These are phyloP conservation scores for Caenorhabditis sinica DNA, from an alignment of 2,888 invertebrate species.

Conservation along the genomic window DNA sequence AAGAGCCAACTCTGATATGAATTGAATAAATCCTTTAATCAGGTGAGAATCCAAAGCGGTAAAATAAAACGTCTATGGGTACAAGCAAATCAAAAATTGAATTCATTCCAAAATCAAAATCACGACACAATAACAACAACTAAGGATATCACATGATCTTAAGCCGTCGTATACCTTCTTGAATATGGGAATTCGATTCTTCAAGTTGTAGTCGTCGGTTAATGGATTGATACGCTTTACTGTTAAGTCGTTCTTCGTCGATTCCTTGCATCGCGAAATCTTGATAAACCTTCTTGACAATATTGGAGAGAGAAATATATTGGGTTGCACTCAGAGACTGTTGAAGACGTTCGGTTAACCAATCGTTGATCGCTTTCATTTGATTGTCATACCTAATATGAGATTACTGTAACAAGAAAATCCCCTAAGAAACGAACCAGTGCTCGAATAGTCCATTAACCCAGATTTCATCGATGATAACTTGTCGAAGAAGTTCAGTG, in stretches of 20 bases:
- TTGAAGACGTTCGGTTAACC: constrained; percentile 94
- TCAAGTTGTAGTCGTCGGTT: constrained; percentile 96
- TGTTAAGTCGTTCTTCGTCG: constrained; percentile 96
- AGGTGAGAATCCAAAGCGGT: not conserved
- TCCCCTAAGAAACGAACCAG: constrained; percentile 18
- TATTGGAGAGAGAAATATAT: constrained; percentile 96
- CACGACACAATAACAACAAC: constrained; percentile 37
- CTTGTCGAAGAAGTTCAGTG: constrained; percentile 97
- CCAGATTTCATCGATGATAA: constrained; percentile 93
- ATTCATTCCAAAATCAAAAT: constrained; percentile 42
- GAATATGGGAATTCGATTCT: constrained; percentile 86
- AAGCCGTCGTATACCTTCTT: constrained; percentile 65
- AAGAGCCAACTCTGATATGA: not conserved
- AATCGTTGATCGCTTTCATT: constrained; percentile 93
- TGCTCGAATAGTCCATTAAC: constrained; percentile 90
- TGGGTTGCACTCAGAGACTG: constrained; percentile 97
- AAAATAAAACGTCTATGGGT: not conserved
- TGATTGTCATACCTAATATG: constrained; percentile 93
- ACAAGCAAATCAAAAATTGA: constrained; percentile 18
- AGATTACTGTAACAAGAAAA: not conserved
- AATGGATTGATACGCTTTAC: constrained; percentile 91
- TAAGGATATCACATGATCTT: not conserved
- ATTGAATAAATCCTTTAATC: not conserved
- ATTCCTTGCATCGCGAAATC: constrained; percentile 99
- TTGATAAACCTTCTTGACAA: constrained; percentile 95